A percentile compares a stretch with the other conserved stretches of the same genome.
phyloP scores from a whole-genome alignment of 35 echinoderm and acorn worm genomes.

The Ophioderma brevispina region DNA sequence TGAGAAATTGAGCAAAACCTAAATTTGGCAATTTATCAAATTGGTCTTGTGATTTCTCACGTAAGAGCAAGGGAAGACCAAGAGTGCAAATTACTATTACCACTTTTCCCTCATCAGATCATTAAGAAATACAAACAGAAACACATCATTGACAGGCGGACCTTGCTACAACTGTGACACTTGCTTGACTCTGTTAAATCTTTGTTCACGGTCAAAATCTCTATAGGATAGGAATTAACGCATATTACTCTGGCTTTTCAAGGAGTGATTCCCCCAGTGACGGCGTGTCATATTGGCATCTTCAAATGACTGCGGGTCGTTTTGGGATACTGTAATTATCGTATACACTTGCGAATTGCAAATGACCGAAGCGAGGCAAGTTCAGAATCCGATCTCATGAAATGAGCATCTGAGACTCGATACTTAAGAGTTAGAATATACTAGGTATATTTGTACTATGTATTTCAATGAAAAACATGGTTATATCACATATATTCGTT shows the following conservation, averaged over 20 bases:
- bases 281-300: background rate
- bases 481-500: too few relatives aligned
- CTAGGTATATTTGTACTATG: too few relatives aligned
- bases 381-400: background rate
- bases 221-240: background rate
- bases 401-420: background rate
- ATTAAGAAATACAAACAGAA: too few relatives aligned
- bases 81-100: too few relatives aligned
- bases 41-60: too few relatives aligned
- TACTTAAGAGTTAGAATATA: background rate
- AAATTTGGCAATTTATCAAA: too few relatives aligned
- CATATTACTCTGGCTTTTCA: background rate
- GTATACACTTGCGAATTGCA: background rate
- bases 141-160: background rate
- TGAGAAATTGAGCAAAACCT: too few relatives aligned
- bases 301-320: background rate
- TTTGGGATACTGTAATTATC: background rate
- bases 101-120: too few relatives aligned
- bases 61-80: too few relatives aligned
- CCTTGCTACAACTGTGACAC: too few relatives aligned
- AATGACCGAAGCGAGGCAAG: background rate
- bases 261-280: background rate
- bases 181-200: background rate
- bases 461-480: too few relatives aligned
- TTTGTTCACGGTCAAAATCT: background rate